These are phyloP conservation scores for Notoglanidium macrostoma DNA, from an alignment of 2,797 vertebrate genomes.

Conservation along the genomic window DNA sequence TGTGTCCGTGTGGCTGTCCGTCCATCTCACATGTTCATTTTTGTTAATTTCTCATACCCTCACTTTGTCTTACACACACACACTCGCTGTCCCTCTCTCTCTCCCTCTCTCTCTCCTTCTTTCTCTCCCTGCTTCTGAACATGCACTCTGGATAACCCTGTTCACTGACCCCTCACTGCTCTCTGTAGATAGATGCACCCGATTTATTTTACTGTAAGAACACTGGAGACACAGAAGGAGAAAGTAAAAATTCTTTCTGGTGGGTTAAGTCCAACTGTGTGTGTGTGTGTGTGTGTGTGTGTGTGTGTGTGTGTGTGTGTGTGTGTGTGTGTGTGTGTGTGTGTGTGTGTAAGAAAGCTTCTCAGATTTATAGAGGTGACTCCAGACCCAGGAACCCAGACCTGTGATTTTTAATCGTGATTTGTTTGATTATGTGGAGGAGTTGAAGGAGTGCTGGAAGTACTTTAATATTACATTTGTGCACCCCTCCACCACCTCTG, in stretches of 20 bases:
- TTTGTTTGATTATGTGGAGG: conserved; percentile 66
- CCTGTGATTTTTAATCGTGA: conserved; percentile 58
- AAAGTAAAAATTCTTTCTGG: conserved; percentile 50
- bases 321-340: conserved; percentile 30
- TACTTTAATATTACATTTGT: conserved; percentile 52
- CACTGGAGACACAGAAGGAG: conserved; percentile 48
- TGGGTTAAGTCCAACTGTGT: conserved; percentile 52
- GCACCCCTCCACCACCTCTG: conserved; percentile 20
- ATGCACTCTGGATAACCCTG: conserved; percentile 80
- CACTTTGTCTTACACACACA: conserved; percentile 30
- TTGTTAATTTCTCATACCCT: conserved; percentile 32
- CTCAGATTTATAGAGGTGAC: conserved; percentile 61
- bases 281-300: conserved; percentile 30
- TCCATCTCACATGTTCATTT: conserved; percentile 8
- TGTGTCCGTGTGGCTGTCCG: background rate
- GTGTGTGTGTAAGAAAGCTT: conserved; percentile 41
- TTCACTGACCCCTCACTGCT: conserved; percentile 66
- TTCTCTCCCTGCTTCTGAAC: conserved; percentile 68
- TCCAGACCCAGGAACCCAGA: conserved; percentile 53
- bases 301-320: conserved; percentile 32
- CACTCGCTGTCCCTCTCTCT: conserved; percentile 37
- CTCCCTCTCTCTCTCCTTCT: conserved; percentile 48
- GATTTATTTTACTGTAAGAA: conserved; percentile 78
- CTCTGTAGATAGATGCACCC: conserved; percentile 73
- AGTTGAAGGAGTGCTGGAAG: conserved; percentile 54